Percentiles rank a stretch among this genome's conserved stretches.
These are phyloP conservation scores for Remorina albescens DNA, from an alignment of 2,797 vertebrate species.

Conservation along the genomic window DNA sequence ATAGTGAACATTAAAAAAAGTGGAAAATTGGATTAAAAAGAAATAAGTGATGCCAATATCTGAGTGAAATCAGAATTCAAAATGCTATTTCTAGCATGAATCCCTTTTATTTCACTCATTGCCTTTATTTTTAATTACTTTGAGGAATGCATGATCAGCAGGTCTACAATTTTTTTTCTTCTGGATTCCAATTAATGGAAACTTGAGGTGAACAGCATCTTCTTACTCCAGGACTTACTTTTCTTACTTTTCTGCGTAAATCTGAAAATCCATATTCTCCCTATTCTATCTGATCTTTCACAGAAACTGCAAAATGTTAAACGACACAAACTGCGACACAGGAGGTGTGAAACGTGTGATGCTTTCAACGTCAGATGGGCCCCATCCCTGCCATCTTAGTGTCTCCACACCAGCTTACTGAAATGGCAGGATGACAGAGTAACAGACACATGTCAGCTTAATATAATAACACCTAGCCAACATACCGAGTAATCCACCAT, in stretches of 20 bases:
- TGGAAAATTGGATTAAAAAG: conserved; percentile 46
- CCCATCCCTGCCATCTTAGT: conserved; percentile 76
- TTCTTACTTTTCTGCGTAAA: conserved; percentile 31
- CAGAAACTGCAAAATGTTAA: conserved; percentile 22
- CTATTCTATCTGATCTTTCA: conserved; percentile 31
- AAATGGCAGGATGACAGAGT: conserved; percentile 57
- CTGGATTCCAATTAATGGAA: conserved; percentile 10
- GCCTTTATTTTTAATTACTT: conserved; percentile 23
- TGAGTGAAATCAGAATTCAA: conserved; percentile 26
- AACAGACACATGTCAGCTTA: conserved; percentile 77
- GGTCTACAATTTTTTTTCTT: conserved; percentile 6
- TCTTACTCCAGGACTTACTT: too few relatives aligned
- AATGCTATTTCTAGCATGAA: conserved; percentile 19
- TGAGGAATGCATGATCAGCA: conserved; percentile 35
- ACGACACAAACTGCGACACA: conserved; percentile 20
- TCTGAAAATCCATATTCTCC: conserved; percentile 26
- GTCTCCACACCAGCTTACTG: conserved; percentile 71
- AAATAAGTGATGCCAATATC: conserved; percentile 43
- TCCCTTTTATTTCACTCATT: conserved; percentile 11
- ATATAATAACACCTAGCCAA: conserved; percentile 69
- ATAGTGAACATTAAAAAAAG: conserved; percentile 44
- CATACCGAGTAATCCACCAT: conserved; percentile 56
- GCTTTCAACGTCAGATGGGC: conserved; percentile 54
- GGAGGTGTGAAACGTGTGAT: conserved; percentile 47
- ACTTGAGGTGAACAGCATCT: conserved; percentile 26